phyloP scores from a whole-genome alignment of 2,888 invertebrate genomes.

The Agonopterix heracliana region DNA sequence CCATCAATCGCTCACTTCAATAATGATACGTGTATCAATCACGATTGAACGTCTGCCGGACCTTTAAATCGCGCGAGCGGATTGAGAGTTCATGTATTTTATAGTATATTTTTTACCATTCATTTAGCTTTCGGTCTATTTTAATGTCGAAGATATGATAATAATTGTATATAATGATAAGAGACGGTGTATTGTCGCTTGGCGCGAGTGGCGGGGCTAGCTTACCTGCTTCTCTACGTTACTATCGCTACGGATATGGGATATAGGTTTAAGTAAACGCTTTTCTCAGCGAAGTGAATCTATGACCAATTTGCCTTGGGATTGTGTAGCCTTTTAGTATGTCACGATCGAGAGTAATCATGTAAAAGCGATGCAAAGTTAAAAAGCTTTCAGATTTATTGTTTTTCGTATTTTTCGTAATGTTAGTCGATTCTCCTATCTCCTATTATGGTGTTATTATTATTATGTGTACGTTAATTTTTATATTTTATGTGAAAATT shows the following conservation, averaged over 20 bases:
- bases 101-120: constrained; percentile 62
- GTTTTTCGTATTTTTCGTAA: constrained; percentile 58
- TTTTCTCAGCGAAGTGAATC: constrained; percentile 67
- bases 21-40: no score
- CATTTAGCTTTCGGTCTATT: constrained; percentile 48
- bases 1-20: no score
- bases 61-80: neutral
- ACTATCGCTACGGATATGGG: constrained; percentile 52
- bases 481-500: constrained; percentile 58
- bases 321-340: constrained; percentile 72
- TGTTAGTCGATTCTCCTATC: constrained; percentile 61
- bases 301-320: constrained; percentile 77
- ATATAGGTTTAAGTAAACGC: constrained; percentile 65
- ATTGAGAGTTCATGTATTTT: constrained; percentile 38
- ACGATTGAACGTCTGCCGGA: no score
- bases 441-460: constrained; percentile 55
- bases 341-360: constrained; percentile 66
- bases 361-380: constrained; percentile 65
- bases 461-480: constrained; percentile 40
- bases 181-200: constrained; percentile 53
- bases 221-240: constrained; percentile 48
- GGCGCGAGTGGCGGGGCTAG: constrained; percentile 51
- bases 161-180: constrained; percentile 66
- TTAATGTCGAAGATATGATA: constrained; percentile 47
- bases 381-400: constrained; percentile 56